Conservation (phyloP, 2,888 invertebrate species). For the Cyrtodaria siliqua region DNA sequence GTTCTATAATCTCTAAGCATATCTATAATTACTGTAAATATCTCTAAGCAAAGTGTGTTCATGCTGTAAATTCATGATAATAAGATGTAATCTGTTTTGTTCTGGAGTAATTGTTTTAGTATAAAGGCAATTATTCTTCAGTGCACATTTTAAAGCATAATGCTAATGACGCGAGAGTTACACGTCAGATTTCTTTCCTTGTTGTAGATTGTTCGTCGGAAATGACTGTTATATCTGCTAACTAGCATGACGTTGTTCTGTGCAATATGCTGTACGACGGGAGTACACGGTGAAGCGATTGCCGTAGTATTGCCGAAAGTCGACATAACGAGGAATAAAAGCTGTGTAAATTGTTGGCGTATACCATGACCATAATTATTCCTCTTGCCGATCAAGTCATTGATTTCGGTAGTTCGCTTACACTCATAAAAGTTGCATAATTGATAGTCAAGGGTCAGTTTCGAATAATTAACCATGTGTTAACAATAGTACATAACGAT, state of each 20-base stretch:
- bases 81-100: conserved; percentile 25
- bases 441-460: conserved; percentile 1
- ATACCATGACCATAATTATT: too few species aligned
- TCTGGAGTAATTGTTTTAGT: conserved; percentile 24
- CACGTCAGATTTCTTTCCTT: conserved; percentile 25
- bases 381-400: background rate
- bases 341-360: too few species aligned
- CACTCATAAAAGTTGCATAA: background rate
- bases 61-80: conserved; percentile 12
- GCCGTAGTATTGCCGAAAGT: too few species aligned
- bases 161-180: conserved; percentile 33
- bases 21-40: too few species aligned
- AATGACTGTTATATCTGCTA: background rate
- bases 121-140: conserved; percentile 22
- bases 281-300: too few species aligned
- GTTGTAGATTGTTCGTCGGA: background rate
- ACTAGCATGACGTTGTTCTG: too few species aligned
- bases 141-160: conserved; percentile 18
- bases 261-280: too few species aligned
- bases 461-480: background rate
- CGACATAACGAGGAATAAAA: too few species aligned
- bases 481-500: background rate
- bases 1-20: too few species aligned
- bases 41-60: too few species aligned
- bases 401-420: background rate